phyloP scores from a whole-genome alignment of 2,797 vertebrate species.

The Tokudaia tokunoshimensis region DNA sequence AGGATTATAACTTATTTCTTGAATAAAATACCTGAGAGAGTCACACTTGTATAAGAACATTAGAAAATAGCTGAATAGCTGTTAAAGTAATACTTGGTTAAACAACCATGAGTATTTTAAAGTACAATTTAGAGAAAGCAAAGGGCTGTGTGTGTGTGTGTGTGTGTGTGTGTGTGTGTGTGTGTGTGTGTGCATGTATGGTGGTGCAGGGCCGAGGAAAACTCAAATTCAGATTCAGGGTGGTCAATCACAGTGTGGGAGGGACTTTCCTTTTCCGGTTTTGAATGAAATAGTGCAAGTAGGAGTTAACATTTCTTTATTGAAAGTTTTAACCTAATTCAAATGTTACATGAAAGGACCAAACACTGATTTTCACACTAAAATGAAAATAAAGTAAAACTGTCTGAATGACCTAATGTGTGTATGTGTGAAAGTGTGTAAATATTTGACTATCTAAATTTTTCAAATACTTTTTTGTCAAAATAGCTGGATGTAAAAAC shows the following conservation, averaged over 20 bases:
- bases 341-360: background rate
- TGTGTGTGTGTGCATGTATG: accelerated
- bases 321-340: background rate
- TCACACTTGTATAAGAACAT: background rate
- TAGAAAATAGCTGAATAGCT: background rate
- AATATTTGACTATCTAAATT: background rate
- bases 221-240: conserved; percentile 12
- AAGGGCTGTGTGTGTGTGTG: too few species aligned
- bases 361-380: background rate
- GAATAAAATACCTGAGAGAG: background rate
- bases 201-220: background rate
- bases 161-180: too few species aligned
- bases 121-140: background rate
- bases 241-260: background rate
- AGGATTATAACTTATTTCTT: background rate
- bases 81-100: background rate
- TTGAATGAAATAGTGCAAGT: background rate
- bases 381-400: conserved; percentile 21
- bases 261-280: background rate
- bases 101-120: background rate
- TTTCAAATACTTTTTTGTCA: conserved; percentile 45
- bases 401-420: background rate
- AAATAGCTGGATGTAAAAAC: background rate
- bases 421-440: background rate
- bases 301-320: background rate